These are phyloP conservation scores for Porites australiensis DNA, from an alignment of 64 coral and sea anemone genomes.

Conservation along the genomic window DNA sequence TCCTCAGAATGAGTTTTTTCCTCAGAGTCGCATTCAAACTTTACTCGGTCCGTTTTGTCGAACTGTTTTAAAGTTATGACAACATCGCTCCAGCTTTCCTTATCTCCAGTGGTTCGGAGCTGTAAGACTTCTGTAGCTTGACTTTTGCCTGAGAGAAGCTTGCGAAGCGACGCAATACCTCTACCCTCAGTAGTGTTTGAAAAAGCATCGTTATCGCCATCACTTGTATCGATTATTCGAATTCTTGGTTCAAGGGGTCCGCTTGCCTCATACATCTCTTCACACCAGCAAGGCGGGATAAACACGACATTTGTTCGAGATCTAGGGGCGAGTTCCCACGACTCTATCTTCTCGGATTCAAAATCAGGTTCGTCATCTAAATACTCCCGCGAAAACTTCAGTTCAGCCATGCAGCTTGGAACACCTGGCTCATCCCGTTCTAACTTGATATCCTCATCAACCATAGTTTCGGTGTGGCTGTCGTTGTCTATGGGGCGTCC, in stretches of 20 bases:
- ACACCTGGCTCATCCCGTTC: background rate
- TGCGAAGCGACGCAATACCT: background rate
- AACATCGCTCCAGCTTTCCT: background rate
- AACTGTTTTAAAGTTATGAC: background rate
- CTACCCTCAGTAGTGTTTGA: background rate
- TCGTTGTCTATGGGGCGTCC: background rate
- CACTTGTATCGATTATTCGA: slow-evolving; percentile 1
- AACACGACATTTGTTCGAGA: slow-evolving; percentile 27
- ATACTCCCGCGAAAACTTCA: slow-evolving; percentile 14
- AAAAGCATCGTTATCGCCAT: background rate
- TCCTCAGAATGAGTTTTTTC: background rate
- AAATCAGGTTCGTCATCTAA: slow-evolving; percentile 38
- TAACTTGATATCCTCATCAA: background rate
- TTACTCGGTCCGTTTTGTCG: background rate
- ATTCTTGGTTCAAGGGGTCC: slow-evolving; percentile 7
- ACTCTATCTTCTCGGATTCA: slow-evolving; percentile 20
- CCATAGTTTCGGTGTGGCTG: background rate
- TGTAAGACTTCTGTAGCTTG: background rate
- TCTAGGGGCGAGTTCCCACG: slow-evolving; percentile 16
- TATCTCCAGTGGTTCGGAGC: background rate
- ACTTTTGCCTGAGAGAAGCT: background rate
- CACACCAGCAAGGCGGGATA: slow-evolving; percentile 4
- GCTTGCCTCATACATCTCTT: background rate
- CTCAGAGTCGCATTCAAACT: background rate
- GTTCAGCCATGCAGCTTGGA: background rate